Base-by-base conservation (phyloP, 2,888 invertebrate genomes). In the Pachycephus smyrnensis region DNA sequence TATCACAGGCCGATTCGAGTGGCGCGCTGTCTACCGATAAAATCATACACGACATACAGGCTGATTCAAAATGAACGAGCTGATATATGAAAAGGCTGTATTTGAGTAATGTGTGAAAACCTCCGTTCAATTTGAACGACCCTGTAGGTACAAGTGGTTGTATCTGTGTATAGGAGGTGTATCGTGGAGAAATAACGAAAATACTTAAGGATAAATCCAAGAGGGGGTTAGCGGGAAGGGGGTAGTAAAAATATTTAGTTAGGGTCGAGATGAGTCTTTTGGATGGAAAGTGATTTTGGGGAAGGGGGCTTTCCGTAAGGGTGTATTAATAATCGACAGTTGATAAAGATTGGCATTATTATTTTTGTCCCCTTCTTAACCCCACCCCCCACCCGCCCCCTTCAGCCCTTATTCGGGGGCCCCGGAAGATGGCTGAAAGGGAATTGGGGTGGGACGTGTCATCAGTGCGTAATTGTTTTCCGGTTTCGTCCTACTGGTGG, bases 401-500 rank as follows among this genome's bases (percentile, higher is more conserved):
- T 35, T 30, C 76, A 30, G 4, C 71, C 71, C 32, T 33, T 33
- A 33, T 15, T 23, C 11, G 12, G 71, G 23, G 32, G 32, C 23
- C 37, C 71, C 35, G 40, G 23, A 35, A 33, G 75, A n/a, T 75
- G 30, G 35, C 30, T 30, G 36, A 74, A 74, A 35, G 12, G 31
- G 33, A 33, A n/a, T 33, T n/a, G 35, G 69, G 23, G 37, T 23
- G 36, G 74, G 36, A 30, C 32, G 36, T 37, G 74, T 74, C 84
- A 82, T 80, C 77, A 81, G 78, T 76, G 78, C 76, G 82, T 85
- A 87, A 88, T 88, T 87, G 86, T 88, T 87, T 88, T 83, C 83
- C 78, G 83, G 79, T 83, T 81, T 83, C 76, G 76, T 78, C 32
- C 74, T 55, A 55, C 23, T 4, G 31, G 71, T 9, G 71, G 71